Conservation (phyloP, 1,140 invertebrate species). For the Drosophila lacteicornis region DNA sequence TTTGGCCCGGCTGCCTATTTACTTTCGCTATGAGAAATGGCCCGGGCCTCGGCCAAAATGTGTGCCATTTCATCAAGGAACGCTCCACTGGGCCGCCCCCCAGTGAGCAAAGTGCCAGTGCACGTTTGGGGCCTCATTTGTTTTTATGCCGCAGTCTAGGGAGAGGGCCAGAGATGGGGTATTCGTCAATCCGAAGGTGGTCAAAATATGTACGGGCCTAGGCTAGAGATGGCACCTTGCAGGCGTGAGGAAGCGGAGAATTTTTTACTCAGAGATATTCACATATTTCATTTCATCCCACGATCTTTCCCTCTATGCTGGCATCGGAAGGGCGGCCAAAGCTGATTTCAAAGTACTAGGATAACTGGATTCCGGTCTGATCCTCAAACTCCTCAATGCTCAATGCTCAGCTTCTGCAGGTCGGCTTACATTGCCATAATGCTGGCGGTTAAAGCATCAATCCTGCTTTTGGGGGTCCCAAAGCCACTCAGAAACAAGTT, state of each 20-base stretch:
- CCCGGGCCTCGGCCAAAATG: conserved; percentile 35
- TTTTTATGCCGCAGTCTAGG: conserved; percentile 46
- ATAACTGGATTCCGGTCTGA: neutral
- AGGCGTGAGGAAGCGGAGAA: too few relatives aligned
- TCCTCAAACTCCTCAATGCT: conserved; percentile 5
- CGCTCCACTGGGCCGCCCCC: conserved; percentile 54
- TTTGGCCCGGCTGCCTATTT: conserved; percentile 54
- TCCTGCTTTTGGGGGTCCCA: too few relatives aligned
- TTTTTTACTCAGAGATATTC: too few relatives aligned
- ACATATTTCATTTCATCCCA: too few relatives aligned
- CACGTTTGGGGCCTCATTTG: conserved; percentile 59
- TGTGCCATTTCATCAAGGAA: conserved; percentile 71
- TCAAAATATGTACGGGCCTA: conserved; percentile 31
- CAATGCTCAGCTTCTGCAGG: neutral
- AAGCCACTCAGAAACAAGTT: neutral
- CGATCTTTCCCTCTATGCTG: neutral
- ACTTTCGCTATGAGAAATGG: conserved; percentile 72
- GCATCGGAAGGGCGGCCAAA: neutral
- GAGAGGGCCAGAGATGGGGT: neutral
- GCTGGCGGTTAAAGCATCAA: neutral
- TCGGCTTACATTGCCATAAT: neutral
- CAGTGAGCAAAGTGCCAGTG: conserved; percentile 34
- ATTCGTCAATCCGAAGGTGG: conserved; percentile 17
- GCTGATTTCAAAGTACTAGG: neutral
- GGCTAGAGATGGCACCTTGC: conserved; percentile 13